phyloP scores from a whole-genome alignment of 2,888 invertebrate genomes.

The Phlogophora meticulosa region DNA sequence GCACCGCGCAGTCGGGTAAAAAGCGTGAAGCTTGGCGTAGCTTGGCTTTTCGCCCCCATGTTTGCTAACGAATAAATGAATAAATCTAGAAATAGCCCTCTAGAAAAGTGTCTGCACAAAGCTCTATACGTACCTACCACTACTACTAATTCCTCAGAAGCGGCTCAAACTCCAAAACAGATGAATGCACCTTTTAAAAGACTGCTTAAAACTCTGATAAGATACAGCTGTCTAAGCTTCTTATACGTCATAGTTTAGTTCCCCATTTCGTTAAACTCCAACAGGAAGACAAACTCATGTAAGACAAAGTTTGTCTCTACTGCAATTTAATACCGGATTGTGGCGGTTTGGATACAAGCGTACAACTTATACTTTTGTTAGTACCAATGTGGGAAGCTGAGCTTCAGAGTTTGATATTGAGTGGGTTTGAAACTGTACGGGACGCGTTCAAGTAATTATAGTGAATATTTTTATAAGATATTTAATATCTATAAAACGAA shows the following conservation, averaged over 20 bases:
- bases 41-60: too few relatives aligned
- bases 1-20: too few relatives aligned
- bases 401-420: conserved; percentile 9
- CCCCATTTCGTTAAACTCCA: conserved; percentile 13
- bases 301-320: conserved; percentile 21
- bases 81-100: too few relatives aligned
- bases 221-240: background rate
- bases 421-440: background rate
- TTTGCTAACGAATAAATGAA: too few relatives aligned
- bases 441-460: background rate
- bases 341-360: conserved; percentile 24
- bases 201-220: background rate
- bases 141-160: background rate
- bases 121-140: too few relatives aligned
- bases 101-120: too few relatives aligned
- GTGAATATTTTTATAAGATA: too few relatives aligned
- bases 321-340: conserved; percentile 9
- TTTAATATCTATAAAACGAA: too few relatives aligned
- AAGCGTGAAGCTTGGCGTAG: too few relatives aligned
- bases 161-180: background rate
- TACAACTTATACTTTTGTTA: background rate
- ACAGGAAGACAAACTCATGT: background rate
- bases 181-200: background rate
- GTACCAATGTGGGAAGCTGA: conserved; percentile 9
- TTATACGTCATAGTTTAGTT: background rate